These are phyloP conservation scores for Spialia ferax DNA, from an alignment of 2,888 invertebrate genomes.

Conservation along the genomic window DNA sequence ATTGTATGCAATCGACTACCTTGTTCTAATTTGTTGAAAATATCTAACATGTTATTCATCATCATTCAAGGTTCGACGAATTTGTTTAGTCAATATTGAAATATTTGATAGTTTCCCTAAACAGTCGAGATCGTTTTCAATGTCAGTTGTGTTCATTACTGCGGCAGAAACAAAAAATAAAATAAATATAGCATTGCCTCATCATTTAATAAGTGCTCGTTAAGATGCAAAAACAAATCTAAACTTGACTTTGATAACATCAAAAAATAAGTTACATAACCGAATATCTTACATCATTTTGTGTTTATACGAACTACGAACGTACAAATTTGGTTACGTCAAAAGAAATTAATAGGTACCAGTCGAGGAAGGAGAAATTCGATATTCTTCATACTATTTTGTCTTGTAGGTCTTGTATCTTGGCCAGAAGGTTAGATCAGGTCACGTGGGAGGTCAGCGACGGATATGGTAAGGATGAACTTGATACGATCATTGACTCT, in stretches of 20 bases:
- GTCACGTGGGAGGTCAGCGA: not conserved
- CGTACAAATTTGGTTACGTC: constrained; percentile 7
- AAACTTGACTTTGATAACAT: constrained; percentile 31
- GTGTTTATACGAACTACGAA: constrained; percentile 7
- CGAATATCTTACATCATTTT: constrained; percentile 10
- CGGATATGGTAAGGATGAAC: not conserved
- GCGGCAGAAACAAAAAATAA: not conserved
- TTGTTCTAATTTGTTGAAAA: no score
- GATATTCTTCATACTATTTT: not conserved
- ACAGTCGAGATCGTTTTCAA: not conserved
- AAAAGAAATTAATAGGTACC: not conserved
- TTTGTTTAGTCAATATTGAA: not conserved
- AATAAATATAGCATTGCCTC: not conserved
- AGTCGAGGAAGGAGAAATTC: not conserved
- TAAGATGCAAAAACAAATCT: constrained; percentile 18
- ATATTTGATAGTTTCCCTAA: not conserved
- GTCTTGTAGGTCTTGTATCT: not conserved
- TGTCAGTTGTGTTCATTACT: not conserved
- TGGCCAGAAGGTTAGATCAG: not conserved
- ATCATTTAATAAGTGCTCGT: constrained; percentile 15
- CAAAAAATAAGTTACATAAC: constrained; percentile 17
- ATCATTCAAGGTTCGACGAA: no score
- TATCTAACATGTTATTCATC: no score
- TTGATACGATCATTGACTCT: constrained; percentile 3
- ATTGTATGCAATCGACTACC: no score